A percentile compares a stretch with the other conserved stretches of the same genome.
These are phyloP conservation scores for Drosophila pectinifera DNA, from an alignment of 1,140 invertebrate species.

Conservation along the genomic window DNA sequence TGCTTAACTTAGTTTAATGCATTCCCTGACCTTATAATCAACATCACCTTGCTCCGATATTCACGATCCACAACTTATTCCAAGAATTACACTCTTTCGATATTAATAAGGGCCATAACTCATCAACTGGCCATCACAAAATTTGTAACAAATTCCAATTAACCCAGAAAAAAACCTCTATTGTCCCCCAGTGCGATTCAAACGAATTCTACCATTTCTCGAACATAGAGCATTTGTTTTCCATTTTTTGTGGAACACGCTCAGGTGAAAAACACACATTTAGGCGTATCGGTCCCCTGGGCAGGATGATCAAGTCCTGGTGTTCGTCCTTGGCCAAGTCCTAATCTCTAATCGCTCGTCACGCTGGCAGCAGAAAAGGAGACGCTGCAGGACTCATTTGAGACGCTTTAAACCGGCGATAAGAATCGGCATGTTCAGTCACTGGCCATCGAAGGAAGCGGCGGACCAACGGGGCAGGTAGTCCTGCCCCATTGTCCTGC, in stretches of 20 bases:
- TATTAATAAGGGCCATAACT: slow-evolving; percentile 8
- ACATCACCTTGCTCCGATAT: not conserved
- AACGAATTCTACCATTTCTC: slow-evolving; percentile 38
- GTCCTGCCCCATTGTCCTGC: slow-evolving; percentile 68
- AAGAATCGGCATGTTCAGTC: slow-evolving; percentile 75
- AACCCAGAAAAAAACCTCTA: slow-evolving; percentile 8
- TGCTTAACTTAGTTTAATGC: not conserved
- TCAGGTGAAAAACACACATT: slow-evolving; percentile 45
- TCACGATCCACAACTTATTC: not conserved
- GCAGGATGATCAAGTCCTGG: slow-evolving; percentile 35
- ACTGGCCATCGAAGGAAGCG: slow-evolving; percentile 8
- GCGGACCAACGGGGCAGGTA: slow-evolving; percentile 56
- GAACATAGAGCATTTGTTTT: slow-evolving; percentile 58
- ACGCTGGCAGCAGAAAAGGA: slow-evolving; percentile 57
- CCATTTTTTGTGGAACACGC: slow-evolving; percentile 29
- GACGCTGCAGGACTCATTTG: slow-evolving; percentile 59
- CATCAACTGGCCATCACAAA: slow-evolving; percentile 23
- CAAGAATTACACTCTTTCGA: slow-evolving; percentile 2
- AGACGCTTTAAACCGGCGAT: slow-evolving; percentile 68
- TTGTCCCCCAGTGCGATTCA: slow-evolving; percentile 14
- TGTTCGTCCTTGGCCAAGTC: slow-evolving; percentile 44
- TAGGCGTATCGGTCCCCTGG: slow-evolving; percentile 37
- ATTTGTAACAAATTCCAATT: slow-evolving; percentile 21
- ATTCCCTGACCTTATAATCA: too few relatives aligned
- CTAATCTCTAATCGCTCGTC: slow-evolving; percentile 80